phyloP scores from a whole-genome alignment of 1,140 invertebrate species.

The Drosophila kikkawai region DNA sequence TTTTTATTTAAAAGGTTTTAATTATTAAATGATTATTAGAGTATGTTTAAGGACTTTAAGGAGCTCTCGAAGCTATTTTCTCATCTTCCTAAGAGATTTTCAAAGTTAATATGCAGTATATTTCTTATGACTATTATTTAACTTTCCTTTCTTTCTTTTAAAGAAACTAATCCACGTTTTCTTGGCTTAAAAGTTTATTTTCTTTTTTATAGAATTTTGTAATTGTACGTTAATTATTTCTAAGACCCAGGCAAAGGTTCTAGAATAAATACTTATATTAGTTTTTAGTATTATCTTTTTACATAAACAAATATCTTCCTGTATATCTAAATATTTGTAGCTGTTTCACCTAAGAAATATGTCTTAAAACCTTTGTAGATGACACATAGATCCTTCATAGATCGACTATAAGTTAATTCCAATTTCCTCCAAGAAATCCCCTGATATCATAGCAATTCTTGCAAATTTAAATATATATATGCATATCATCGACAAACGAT shows the following conservation, averaged over 20 bases:
- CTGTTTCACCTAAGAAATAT: not conserved
- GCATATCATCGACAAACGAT: slow-evolving; percentile 10
- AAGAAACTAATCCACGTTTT: no score
- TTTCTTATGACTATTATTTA: not conserved
- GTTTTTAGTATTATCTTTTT: no score
- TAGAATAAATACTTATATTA: no score
- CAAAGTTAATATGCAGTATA: not conserved
- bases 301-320: no score
- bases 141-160: not conserved
- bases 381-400: not conserved
- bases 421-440: not conserved
- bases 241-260: not conserved
- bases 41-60: not conserved
- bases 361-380: not conserved
- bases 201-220: not conserved
- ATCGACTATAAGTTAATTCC: not conserved
- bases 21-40: not conserved
- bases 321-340: no score
- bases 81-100: no score
- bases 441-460: slow-evolving; percentile 22
- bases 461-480: not conserved
- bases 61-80: not conserved
- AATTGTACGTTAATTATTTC: not conserved
- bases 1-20: not conserved
- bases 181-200: no score